Conservation (phyloP, 1,140 invertebrate genomes). For the Lineus longissimus region DNA sequence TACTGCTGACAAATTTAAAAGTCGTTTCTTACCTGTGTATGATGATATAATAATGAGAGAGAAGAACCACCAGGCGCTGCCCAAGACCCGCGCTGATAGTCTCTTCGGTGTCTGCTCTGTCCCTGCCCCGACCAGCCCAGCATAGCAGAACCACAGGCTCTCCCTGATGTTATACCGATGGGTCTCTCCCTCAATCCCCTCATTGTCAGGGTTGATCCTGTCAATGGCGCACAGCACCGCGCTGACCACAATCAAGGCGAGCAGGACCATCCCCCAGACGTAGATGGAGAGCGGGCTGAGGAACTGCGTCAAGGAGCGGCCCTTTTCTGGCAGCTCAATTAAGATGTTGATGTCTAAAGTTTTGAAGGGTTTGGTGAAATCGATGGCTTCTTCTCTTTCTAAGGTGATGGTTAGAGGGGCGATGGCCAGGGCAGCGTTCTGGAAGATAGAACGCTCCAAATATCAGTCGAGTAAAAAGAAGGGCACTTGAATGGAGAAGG, state of each 20-base stretch:
- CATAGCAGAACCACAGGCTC: conserved; percentile 52
- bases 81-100: conserved; percentile 15
- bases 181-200: conserved; percentile 59
- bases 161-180: conserved; percentile 41
- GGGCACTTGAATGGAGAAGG: too few species aligned
- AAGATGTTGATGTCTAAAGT: conserved; percentile 57
- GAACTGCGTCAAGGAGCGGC: conserved; percentile 86
- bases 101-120: not conserved
- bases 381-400: conserved; percentile 26
- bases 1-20: too few species aligned
- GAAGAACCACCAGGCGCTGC: conserved; percentile 97
- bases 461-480: too few species aligned
- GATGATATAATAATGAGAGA: conserved; percentile 94
- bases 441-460: conserved; percentile 11
- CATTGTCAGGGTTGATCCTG: conserved; percentile 91
- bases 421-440: conserved; percentile 31
- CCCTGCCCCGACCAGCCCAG: conserved; percentile 40
- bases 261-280: conserved; percentile 92
- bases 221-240: not conserved
- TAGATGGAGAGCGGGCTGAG: conserved; percentile 91
- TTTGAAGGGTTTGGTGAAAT: conserved; percentile 34
- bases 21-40: conserved; percentile 77
- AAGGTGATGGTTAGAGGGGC: conserved; percentile 29
- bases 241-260: not conserved
- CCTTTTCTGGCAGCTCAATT: conserved; percentile 91